Base-by-base conservation (phyloP, 2,888 invertebrate species). In the Auanema sp. region DNA sequence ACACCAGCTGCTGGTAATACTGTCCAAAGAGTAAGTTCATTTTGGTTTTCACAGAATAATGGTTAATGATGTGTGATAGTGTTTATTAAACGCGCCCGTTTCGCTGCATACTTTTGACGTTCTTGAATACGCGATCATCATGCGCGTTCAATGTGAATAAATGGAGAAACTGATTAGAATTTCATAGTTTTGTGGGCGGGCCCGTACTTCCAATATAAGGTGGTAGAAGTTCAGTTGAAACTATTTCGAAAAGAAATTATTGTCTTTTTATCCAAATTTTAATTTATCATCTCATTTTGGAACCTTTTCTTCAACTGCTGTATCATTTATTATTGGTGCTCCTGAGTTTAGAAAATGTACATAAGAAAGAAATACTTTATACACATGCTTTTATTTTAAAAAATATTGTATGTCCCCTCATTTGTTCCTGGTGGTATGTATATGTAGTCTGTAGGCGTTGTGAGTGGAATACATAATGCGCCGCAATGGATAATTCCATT, bases 1-100 rank as follows among this genome's bases (percentile, higher is more conserved):
- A 76, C 82, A 8, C 80, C 80, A 18, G 78, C 79, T 54, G 71
- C 69, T 21, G 70, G 68, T 44, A 81, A 83, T 60, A 78, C 72
- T n/a, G 74, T 82, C 55, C 72, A 77, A 33, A 68, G 72, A 71
- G 78, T 80, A 42, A 54, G 61, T 49, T 21, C 18, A 18, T 52
- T 8, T 33, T 8, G 33, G 33, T 3, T 33, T 33, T 33, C 14
- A 51, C 14, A 24, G 5, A 10, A 14, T 18, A 18, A 10, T 18
- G 10, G 18, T 16, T 8, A 47, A 47, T 47, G 47, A 47, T 5
- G 47, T 47, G 47, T 18, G 16, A 16, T 47, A 16, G 21, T 47
- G 47, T 18, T 47, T 21, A 18, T 52, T 33, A 14, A 11, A 52
- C 33, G 21, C 41, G 40, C 18, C 16, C 51, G 11, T 41, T 42